Evolutionary conservation across 2,797 vertebrate genomes (phyloP).

Genomic region (Pseudochaenichthys georgianus): DNA sequence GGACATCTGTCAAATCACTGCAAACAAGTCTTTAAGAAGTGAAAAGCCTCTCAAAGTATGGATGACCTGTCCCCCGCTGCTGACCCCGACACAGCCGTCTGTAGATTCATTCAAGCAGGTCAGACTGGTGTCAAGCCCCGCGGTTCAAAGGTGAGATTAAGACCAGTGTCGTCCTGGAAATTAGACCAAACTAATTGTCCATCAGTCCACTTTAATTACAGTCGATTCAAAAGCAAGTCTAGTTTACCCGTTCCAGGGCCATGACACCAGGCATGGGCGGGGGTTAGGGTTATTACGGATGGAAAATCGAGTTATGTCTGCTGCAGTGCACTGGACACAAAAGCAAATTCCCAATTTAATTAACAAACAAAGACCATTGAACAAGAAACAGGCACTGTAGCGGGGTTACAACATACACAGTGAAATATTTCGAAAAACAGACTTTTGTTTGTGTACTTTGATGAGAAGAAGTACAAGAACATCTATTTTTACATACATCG

Average conservation of each 20-base stretch:
- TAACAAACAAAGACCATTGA: slow-evolving; percentile 75
- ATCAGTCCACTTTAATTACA: slow-evolving; percentile 83
- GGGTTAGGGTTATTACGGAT: slow-evolving; percentile 55
- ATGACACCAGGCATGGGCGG: slow-evolving; percentile 68
- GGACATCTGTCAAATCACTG: slow-evolving; percentile 53
- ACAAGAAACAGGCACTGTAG: slow-evolving; percentile 45
- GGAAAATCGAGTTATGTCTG: slow-evolving; percentile 83
- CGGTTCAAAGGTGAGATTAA: slow-evolving; percentile 78
- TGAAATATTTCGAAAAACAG: slow-evolving; percentile 6
- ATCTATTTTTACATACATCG: neutral
- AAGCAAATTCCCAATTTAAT: slow-evolving; percentile 81
- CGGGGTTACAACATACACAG: slow-evolving; percentile 20
- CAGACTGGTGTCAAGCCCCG: slow-evolving; percentile 64
- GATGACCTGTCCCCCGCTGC: slow-evolving; percentile 43
- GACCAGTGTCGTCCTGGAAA: slow-evolving; percentile 77
- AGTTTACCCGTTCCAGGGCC: slow-evolving; percentile 59
- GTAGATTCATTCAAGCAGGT: slow-evolving; percentile 47
- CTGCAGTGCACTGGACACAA: slow-evolving; percentile 77
- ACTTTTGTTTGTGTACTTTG: neutral
- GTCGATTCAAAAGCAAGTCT: slow-evolving; percentile 60
- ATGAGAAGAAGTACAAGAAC: neutral
- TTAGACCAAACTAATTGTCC: slow-evolving; percentile 84
- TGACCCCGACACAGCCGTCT: slow-evolving; percentile 49
- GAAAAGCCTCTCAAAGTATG: slow-evolving; percentile 49
- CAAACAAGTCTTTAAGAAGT: slow-evolving; percentile 49